Conservation (phyloP, 2,113 vertebrate genomes). For the Oreochromis tanganicae region DNA sequence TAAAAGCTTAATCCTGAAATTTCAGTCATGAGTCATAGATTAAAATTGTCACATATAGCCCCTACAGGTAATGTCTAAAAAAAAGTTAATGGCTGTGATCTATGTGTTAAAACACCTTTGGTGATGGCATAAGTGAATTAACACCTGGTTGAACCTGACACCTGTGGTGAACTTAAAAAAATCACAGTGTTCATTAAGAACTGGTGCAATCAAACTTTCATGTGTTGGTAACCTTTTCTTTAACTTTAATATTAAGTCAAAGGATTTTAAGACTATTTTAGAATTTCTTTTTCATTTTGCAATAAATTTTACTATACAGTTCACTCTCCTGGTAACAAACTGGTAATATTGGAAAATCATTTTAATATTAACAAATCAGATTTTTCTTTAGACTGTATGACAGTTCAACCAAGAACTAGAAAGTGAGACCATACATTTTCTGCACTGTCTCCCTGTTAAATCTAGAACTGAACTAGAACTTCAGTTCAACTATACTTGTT, state of each 20-base stretch:
- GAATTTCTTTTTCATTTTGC: not conserved
- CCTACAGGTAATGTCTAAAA: not conserved
- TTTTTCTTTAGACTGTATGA: not conserved
- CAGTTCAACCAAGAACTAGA: not conserved
- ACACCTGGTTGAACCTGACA: not conserved
- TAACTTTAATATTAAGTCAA: not conserved
- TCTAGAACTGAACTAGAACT: not conserved
- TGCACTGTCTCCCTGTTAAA: not conserved
- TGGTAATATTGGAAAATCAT: not conserved
- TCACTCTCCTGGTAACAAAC: not conserved
- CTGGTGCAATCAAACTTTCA: not conserved
- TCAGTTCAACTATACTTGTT: not conserved
- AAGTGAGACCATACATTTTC: not conserved
- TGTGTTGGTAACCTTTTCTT: not conserved
- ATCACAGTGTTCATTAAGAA: not conserved
- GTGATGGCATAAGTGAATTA: not conserved
- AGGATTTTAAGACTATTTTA: not conserved
- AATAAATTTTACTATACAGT: not conserved
- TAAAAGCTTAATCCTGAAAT: not conserved
- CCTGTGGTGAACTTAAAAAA: not conserved
- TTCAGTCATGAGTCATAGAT: not conserved
- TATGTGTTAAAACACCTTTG: not conserved
- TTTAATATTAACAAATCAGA: not conserved
- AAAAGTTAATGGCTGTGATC: not conserved
- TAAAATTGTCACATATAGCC: not conserved